Base-by-base conservation (phyloP, 2,888 invertebrate species). In the Eristalis intricaria region DNA sequence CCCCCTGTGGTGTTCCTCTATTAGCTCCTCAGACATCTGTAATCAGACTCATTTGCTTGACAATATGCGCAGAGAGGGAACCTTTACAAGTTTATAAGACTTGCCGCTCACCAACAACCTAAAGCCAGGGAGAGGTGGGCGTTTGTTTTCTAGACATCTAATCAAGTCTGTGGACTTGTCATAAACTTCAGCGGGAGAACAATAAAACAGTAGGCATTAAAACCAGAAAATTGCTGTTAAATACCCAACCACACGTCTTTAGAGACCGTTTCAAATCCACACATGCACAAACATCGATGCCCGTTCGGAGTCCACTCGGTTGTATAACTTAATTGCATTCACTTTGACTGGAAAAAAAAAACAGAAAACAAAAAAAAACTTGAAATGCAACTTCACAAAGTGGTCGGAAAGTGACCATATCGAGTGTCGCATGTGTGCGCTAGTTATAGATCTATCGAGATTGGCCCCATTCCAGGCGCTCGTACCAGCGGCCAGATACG, bases 241-340 rank as follows among this genome's bases (percentile, higher is more conserved):
- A 50, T 10, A 50, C n/a, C 19, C 1, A 1, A 50, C 2, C 7
- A 50, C 50, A 50, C 8, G 13, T 38, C 19, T 19, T 1, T 19
- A 50, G 19, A 19, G 50, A n/a, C n/a, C n/a, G 19, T 19, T 50
- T 19, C 19, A 19, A 50, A 50, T 19, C 50, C 50, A 3, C 50
- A 10, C 50, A 19, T 50, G 50, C 50, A 50, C 7, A 19, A 50
- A n/a, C 50, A 50, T 19, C 5, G 8, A 19, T 8, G 50, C 19
- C 19, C 19, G 19, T 8, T 19, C 50, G 7, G 4, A 15, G 43
- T 43, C 43, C 43, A 43, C n/a, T n/a, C 19, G 50, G 8, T 50
- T 50, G 50, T 50, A 50, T 50, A 50, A 50, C 50, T 50, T 50
- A 50, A 50, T 50, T 50, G 50, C 50, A 50, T 50, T 50, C 50